Percentiles rank a stretch among this genome's conserved stretches.
Evolutionary conservation across 2,797 vertebrate genomes (phyloP).

Genomic region (Sebastes umbrosus): DNA sequence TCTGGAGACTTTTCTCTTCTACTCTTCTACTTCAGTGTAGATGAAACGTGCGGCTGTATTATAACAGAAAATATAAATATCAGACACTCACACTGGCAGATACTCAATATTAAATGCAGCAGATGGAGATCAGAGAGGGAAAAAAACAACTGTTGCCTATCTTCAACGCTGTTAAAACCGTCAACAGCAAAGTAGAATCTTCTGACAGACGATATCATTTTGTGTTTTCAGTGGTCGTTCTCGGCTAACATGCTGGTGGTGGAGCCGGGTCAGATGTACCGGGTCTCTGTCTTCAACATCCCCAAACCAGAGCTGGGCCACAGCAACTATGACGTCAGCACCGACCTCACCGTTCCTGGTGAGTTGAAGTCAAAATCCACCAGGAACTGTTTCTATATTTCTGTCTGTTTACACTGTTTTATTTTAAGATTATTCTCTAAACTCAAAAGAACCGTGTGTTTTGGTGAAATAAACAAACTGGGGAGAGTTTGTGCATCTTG

Average conservation of each 20-base stretch:
- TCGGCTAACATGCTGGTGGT: conserved; percentile 70
- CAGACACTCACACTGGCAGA: too few relatives aligned
- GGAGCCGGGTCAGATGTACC: conserved; percentile 69
- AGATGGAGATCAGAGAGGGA: too few relatives aligned
- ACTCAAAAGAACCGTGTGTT: neutral
- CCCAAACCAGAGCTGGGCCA: conserved; percentile 74
- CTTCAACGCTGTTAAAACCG: too few relatives aligned
- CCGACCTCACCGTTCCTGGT: conserved; percentile 61
- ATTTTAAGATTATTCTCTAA: neutral
- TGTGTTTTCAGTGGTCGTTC: conserved; percentile 77
- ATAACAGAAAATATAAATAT: too few relatives aligned
- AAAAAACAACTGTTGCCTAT: too few relatives aligned
- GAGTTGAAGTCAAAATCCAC: neutral
- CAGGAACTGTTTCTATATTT: too few relatives aligned
- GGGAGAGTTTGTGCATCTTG: neutral
- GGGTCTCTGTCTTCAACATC: conserved; percentile 77
- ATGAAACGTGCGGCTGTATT: too few relatives aligned
- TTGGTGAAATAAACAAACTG: neutral
- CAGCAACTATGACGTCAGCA: conserved; percentile 58
- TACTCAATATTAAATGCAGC: too few relatives aligned
- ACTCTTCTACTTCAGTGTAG: too few relatives aligned
- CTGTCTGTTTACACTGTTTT: too few relatives aligned
- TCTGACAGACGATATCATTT: neutral
- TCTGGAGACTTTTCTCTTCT: too few relatives aligned
- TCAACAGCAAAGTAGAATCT: too few relatives aligned